Conservation (phyloP, 2,113 vertebrate species). For the Syrmaticus mikado region DNA sequence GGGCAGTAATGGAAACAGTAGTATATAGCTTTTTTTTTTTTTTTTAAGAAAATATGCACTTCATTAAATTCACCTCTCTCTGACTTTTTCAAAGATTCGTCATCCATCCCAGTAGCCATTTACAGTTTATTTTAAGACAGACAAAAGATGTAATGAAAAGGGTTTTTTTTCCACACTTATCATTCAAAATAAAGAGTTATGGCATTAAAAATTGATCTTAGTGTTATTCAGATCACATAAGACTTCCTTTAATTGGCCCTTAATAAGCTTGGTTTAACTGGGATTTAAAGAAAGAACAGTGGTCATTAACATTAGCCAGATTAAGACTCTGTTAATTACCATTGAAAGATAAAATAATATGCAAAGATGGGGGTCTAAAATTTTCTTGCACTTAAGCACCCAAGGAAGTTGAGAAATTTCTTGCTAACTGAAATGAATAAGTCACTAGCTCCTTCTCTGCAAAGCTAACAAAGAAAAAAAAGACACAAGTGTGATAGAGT, state of each 20-base stretch:
- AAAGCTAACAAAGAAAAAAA: background rate
- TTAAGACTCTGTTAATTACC: conserved; percentile 87
- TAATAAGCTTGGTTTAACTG: conserved; percentile 89
- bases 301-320: conserved; percentile 87
- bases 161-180: background rate
- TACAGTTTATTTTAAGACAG: conserved; percentile 37
- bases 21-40: background rate
- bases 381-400: conserved; percentile 70
- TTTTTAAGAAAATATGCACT: background rate
- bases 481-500: background rate
- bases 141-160: conserved; percentile 46
- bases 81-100: background rate
- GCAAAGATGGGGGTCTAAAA: conserved; percentile 76
- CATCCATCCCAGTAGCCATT: background rate
- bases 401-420: conserved; percentile 63
- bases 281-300: conserved; percentile 85
- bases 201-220: conserved; percentile 64
- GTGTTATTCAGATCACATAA: conserved; percentile 83
- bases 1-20: background rate
- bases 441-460: conserved; percentile 13
- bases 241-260: conserved; percentile 83
- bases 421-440: conserved; percentile 58
- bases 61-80: background rate
- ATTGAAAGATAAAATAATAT: conserved; percentile 86
- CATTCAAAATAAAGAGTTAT: conserved; percentile 60